phyloP scores from a whole-genome alignment of 1,140 invertebrate genomes.

The Aphaenogaster rudis region DNA sequence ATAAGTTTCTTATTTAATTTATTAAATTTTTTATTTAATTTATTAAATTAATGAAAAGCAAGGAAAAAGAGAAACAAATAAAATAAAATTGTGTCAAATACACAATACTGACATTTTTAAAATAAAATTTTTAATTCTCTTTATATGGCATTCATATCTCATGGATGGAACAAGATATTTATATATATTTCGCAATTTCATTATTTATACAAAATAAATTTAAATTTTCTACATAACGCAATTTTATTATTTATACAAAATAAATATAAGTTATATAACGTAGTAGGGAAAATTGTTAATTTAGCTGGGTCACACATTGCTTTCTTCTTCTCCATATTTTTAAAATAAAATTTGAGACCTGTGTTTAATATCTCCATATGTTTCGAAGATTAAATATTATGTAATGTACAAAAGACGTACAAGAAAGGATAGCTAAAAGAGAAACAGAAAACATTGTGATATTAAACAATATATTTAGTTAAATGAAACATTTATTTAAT shows the following conservation, averaged over 20 bases:
- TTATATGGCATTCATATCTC: not conserved
- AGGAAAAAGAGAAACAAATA: not conserved
- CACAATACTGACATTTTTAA: not conserved
- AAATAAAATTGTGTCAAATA: not conserved
- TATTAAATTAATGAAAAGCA: not conserved
- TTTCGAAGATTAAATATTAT: not conserved
- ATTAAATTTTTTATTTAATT: not conserved
- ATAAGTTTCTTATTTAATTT: not conserved
- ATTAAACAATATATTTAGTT: not conserved
- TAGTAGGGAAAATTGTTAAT: not conserved
- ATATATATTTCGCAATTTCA: not conserved
- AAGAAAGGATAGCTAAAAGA: not conserved
- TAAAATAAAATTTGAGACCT: not conserved
- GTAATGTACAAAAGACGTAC: not conserved
- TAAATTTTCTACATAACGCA: not conserved
- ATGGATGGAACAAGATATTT: not conserved
- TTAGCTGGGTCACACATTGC: not conserved
- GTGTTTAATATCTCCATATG: not conserved
- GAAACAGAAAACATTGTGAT: not conserved
- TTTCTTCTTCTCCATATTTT: not conserved
- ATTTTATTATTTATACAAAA: conserved; percentile 1
- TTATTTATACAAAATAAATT: conserved; percentile 11
- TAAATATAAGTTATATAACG: not conserved
- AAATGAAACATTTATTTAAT: not conserved
- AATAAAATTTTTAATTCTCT: not conserved